These are phyloP conservation scores for Drosophila paracracens DNA, from an alignment of 2,888 invertebrate genomes.

Conservation along the genomic window DNA sequence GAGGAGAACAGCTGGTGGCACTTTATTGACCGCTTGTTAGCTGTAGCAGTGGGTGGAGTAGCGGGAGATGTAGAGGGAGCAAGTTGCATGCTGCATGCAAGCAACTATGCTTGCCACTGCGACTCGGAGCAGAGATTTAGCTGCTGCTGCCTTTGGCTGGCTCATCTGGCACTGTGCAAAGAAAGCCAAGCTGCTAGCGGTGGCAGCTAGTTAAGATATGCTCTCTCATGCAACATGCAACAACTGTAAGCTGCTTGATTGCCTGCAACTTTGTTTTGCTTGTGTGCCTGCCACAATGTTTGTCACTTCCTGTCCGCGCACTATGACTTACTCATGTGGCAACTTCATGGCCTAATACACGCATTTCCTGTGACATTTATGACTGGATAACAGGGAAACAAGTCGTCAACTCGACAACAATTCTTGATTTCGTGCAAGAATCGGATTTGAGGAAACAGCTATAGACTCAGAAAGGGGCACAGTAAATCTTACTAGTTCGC, in stretches of 20 bases:
- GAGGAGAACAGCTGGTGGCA: conserved; percentile 27
- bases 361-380: conserved; percentile 54
- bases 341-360: conserved; percentile 31
- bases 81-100: conserved; percentile 54
- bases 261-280: conserved; percentile 29
- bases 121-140: conserved; percentile 15
- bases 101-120: conserved; percentile 27
- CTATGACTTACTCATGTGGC: conserved; percentile 37
- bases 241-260: conserved; percentile 28
- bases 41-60: conserved; percentile 11
- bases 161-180: conserved; percentile 14
- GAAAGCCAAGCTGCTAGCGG: conserved; percentile 17
- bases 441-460: background rate
- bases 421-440: background rate
- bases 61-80: background rate
- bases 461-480: background rate
- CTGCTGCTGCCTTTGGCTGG: conserved; percentile 4
- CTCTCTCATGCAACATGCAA: conserved; percentile 4
- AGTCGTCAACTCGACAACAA: background rate
- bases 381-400: background rate
- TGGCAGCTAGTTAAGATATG: conserved; percentile 6
- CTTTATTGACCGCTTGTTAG: conserved; percentile 59
- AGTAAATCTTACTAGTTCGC: background rate
- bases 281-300: conserved; percentile 18
- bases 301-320: conserved; percentile 47